Evolutionary conservation across 1,140 invertebrate genomes (phyloP), one percentile per base, ranked within the genome.

Genomic region (Drosophila micromelanica): DNA sequence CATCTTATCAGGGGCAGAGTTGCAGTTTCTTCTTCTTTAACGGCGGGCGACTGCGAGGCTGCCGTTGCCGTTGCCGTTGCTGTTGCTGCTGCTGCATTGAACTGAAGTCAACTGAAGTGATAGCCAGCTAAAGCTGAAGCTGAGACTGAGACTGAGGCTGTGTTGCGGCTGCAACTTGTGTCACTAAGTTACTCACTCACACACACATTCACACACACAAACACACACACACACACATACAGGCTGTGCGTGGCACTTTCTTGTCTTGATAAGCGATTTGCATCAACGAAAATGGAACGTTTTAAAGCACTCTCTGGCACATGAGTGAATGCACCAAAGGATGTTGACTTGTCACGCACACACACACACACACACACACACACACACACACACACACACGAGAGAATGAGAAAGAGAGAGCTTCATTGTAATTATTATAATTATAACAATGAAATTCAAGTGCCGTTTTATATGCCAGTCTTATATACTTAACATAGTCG

Each of bases 251-350:
- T 78, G 80, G 76, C 63, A 81, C 71, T 81, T 86, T 87, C 82
- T 78, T 87, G 78, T 70, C 54, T 55, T 76, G 78, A 86, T 87
- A 86, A 86, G 63, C 68, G 82, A 87, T 87, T 87, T 82, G 82
- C 82, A 78, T 86, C 75, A 79, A 56, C 65, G 78, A 82, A 86
- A 86, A 86, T 86, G 82, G 82, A 87, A 75, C 82, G 80, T 78
- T 86, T 86, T 82, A 87, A 75, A 69, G 78, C 56, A 17, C 67
- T 27, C 61, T 60, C 49, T 45, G 43, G 51, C 71, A 62, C 71
- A 62, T 67, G 55, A 57, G 78, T 82, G 78, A 87, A 87, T 89
- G 76, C 76, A 73, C 84, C 73, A 77, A 72, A 87, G 82, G 76
- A 82, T 87, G 82, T 87, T 87, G 82, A 87, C 82, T 80, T 60